Evolutionary conservation across 2,113 vertebrate genomes (phyloP).

Genomic region (Turdus rufiventris): DNA sequence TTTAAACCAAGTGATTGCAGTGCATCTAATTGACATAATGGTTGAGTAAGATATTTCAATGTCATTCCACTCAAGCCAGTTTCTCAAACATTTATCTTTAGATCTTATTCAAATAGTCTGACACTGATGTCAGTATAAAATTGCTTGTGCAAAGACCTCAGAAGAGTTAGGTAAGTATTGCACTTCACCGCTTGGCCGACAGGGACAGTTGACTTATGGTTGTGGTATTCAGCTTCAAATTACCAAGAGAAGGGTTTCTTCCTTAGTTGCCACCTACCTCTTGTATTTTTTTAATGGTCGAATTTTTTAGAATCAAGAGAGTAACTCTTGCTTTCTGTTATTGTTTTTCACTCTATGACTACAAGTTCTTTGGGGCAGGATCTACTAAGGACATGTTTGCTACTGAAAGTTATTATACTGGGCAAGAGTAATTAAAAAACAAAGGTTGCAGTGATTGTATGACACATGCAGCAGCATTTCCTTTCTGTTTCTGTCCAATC

Average conservation of each 20-base stretch:
- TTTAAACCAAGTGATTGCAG: slow-evolving; percentile 28
- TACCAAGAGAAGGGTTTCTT: neutral
- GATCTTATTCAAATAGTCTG: slow-evolving; percentile 28
- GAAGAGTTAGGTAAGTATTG: slow-evolving; percentile 40
- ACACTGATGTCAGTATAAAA: slow-evolving; percentile 50
- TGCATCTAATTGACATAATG: slow-evolving; percentile 8
- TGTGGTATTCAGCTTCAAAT: slow-evolving; percentile 23
- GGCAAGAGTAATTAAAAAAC: neutral
- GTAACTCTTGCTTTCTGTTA: neutral
- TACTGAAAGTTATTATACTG: neutral
- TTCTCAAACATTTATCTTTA: slow-evolving; percentile 47
- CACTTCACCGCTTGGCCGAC: slow-evolving; percentile 12
- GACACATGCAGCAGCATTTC: neutral
- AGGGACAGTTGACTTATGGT: slow-evolving; percentile 25
- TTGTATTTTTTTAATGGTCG: neutral
- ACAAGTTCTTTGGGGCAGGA: neutral
- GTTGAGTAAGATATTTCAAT: neutral
- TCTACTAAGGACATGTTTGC: neutral
- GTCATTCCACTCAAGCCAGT: slow-evolving; percentile 25
- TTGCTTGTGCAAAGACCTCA: slow-evolving; percentile 34
- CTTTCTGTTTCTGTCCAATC: neutral
- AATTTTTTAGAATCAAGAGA: neutral
- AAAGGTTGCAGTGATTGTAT: neutral
- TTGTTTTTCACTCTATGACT: neutral
- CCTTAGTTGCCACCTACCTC: neutral